Evolutionary conservation across 1,140 invertebrate species (phyloP), one percentile per base, ranked within the genome.

Genomic region (Drosophila burlai): DNA sequence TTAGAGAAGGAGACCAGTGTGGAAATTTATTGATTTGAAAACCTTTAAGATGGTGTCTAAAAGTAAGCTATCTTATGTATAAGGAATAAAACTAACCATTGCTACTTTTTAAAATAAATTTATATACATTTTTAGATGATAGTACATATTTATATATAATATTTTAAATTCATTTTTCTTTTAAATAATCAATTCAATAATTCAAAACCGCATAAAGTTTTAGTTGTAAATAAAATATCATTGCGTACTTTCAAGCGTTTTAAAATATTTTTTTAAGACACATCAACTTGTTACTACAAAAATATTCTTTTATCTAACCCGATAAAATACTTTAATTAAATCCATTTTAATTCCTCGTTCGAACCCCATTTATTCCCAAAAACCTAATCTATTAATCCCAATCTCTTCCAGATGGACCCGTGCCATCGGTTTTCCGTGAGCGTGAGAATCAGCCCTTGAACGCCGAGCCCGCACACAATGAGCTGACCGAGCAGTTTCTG

Each of bases 401-500:
- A 36, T 50, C n/a, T 60, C 21, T 71, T 78, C 0, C 76, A 80
- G 68, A 45, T 43, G 49, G 43, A 29, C 47, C 64, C 29, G 38
- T 73, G 1, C 36, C 80, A 0, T 91, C 91, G 3, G 81, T 85
- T 16, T 92, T 92, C 67, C 85, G 91, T 43, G 91, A 92, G 38
- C 91, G 91, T 50, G 91, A 92, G 21, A 61, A 55, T 26, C 82
- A 80, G 55, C 71, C 71, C 8, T 24, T 73, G 18, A 73, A 73
- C 11, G 76, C 43, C n/a, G 66, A 76, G 34, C 60, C 74, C 40
- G 34, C 63, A 1, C 94, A 95, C 83, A 91, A 94, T 40, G 95
- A 95, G 83, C 85, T 95, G 38, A 93, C 94, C 18, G 94, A 95
- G 63, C 91, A 95, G 50, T 94, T 95, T 66, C 89, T 94, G 61